These are phyloP conservation scores for Arctia plantaginis DNA, from an alignment of 2,888 invertebrate genomes.

Conservation along the genomic window DNA sequence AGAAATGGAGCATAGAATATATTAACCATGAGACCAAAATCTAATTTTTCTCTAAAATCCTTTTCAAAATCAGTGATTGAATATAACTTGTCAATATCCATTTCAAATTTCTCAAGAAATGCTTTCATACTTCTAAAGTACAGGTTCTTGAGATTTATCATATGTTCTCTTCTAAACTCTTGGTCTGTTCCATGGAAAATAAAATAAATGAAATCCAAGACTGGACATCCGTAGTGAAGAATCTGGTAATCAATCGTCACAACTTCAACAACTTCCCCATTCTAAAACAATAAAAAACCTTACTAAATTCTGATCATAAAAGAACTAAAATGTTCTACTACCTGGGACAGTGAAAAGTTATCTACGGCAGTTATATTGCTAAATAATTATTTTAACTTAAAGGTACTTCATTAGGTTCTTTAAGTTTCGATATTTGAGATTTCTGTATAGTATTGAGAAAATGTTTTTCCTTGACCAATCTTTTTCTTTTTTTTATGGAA, in stretches of 20 bases:
- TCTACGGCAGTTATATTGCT: neutral
- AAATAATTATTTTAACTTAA: neutral
- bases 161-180: conserved; percentile 61
- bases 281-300: conserved; percentile 48
- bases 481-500: too few species aligned
- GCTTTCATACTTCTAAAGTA: conserved; percentile 58
- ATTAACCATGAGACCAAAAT: conserved; percentile 62
- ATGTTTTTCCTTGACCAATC: too few species aligned
- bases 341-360: neutral
- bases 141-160: conserved; percentile 58
- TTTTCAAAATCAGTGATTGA: conserved; percentile 59
- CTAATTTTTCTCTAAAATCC: conserved; percentile 56
- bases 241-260: conserved; percentile 67
- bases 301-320: neutral
- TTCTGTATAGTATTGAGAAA: too few species aligned
- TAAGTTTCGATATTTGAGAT: neutral
- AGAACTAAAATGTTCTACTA: neutral
- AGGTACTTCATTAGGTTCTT: neutral
- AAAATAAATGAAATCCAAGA: conserved; percentile 66
- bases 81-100: conserved; percentile 57
- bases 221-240: conserved; percentile 61
- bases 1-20: conserved; percentile 58
- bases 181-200: conserved; percentile 64
- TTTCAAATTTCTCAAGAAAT: conserved; percentile 58
- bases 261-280: conserved; percentile 58